phyloP scores from a whole-genome alignment of 2,113 vertebrate species.

The Carassius carassius region DNA sequence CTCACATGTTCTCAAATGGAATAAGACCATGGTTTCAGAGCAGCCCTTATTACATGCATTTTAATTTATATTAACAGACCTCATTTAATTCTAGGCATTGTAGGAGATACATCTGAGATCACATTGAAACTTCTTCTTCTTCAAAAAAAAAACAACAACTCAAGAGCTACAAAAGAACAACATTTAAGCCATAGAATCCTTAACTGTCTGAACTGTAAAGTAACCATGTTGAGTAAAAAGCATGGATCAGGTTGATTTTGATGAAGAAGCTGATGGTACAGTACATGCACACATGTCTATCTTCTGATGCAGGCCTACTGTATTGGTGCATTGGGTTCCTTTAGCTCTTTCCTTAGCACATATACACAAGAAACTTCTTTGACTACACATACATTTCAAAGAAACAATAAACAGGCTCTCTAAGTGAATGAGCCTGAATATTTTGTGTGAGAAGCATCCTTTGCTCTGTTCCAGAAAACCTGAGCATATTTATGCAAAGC shows the following conservation, averaged over 20 bases:
- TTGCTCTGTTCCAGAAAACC: slow-evolving; percentile 49
- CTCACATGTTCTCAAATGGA: neutral
- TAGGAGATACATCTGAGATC: too few species aligned
- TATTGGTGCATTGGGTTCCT: neutral
- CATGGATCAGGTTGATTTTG: neutral
- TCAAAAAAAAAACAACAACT: neutral
- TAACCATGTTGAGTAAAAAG: neutral
- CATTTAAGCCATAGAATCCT: neutral
- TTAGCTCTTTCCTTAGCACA: neutral
- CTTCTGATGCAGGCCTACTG: neutral
- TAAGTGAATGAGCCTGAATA: neutral
- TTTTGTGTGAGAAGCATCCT: slow-evolving; percentile 26
- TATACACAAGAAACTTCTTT: neutral
- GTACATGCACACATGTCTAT: neutral
- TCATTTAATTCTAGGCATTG: too few species aligned
- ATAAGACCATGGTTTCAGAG: neutral
- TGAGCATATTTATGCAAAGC: slow-evolving; percentile 72
- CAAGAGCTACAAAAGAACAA: neutral
- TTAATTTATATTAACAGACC: neutral
- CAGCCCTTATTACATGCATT: neutral
- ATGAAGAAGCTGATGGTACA: neutral
- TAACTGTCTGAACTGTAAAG: neutral
- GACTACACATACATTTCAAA: slow-evolving; percentile 39
- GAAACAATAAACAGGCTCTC: slow-evolving; percentile 54
- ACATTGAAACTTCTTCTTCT: neutral